phyloP scores from a whole-genome alignment of 2,797 vertebrate genomes.

The Miichthys miiuy region DNA sequence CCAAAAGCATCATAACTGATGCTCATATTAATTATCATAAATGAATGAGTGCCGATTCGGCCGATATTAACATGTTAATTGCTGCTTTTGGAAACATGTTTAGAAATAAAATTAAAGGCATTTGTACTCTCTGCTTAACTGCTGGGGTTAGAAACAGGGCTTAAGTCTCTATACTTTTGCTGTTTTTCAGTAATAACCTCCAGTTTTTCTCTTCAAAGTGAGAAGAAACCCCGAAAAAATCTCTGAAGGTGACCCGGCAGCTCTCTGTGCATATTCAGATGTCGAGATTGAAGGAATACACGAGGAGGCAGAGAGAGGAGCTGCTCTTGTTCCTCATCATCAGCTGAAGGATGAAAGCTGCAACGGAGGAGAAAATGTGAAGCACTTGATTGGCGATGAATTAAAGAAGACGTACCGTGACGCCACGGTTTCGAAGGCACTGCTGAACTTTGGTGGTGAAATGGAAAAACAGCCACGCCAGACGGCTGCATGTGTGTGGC shows the following conservation, averaged over 20 bases:
- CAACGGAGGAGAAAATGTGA: not conserved
- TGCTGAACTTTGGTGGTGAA: not conserved
- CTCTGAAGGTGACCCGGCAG: not conserved
- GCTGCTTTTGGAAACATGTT: too few species aligned
- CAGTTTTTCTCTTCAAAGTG: not conserved
- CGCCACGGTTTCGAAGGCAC: accelerated
- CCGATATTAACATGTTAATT: too few species aligned
- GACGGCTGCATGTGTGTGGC: accelerated
- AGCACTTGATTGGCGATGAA: not conserved
- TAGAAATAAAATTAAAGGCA: too few species aligned
- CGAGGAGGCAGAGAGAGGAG: not conserved
- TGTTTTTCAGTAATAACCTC: not conserved
- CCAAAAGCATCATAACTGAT: not conserved
- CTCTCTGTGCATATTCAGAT: not conserved
- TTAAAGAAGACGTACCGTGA: accelerated
- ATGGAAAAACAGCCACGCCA: accelerated
- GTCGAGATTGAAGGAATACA: accelerated
- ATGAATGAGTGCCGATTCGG: not conserved
- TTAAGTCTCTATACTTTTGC: not conserved
- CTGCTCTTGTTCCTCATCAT: not conserved
- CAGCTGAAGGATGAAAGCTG: not conserved
- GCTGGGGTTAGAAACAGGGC: too few species aligned
- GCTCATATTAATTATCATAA: not conserved
- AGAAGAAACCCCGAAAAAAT: not conserved
- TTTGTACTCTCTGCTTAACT: too few species aligned